Percentiles rank a stretch among this genome's conserved stretches.
These are phyloP conservation scores for Dicyrtomina minuta DNA, from an alignment of 2,888 invertebrate species.

Conservation along the genomic window DNA sequence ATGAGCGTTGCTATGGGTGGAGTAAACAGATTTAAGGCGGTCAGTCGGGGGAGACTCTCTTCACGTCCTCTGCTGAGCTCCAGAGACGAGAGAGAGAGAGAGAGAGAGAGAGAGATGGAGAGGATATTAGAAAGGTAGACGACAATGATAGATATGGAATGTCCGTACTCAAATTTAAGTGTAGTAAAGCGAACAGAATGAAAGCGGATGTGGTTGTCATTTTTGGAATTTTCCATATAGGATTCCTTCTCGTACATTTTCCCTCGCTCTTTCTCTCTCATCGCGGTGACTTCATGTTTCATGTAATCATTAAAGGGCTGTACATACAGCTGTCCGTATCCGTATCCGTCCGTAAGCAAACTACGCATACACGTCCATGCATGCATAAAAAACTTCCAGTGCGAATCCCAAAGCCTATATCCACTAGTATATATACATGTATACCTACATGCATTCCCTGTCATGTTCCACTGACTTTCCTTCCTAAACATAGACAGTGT, in stretches of 20 bases:
- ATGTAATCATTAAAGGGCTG: background rate
- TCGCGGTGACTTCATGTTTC: background rate
- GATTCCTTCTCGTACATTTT: background rate
- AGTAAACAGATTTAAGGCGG: conserved; percentile 13
- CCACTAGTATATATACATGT: no score
- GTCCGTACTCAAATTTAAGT: background rate
- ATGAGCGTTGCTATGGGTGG: conserved; percentile 5
- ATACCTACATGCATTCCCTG: no score
- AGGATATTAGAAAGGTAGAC: background rate
- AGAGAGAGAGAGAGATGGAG: no score
- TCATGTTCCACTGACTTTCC: no score
- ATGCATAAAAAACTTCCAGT: no score
- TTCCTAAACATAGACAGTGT: no score
- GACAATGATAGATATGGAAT: background rate
- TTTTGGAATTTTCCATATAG: background rate
- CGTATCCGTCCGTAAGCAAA: background rate
- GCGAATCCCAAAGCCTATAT: no score
- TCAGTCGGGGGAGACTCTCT: background rate
- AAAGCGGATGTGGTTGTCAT: conserved; percentile 5
- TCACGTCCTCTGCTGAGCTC: no score
- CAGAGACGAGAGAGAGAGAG: no score
- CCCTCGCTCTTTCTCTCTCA: background rate
- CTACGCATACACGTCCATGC: no score
- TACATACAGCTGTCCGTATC: no score
- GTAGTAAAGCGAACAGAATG: background rate